Conservation (phyloP, 2,113 vertebrate genomes). For the Miniopterus natalensis region DNA sequence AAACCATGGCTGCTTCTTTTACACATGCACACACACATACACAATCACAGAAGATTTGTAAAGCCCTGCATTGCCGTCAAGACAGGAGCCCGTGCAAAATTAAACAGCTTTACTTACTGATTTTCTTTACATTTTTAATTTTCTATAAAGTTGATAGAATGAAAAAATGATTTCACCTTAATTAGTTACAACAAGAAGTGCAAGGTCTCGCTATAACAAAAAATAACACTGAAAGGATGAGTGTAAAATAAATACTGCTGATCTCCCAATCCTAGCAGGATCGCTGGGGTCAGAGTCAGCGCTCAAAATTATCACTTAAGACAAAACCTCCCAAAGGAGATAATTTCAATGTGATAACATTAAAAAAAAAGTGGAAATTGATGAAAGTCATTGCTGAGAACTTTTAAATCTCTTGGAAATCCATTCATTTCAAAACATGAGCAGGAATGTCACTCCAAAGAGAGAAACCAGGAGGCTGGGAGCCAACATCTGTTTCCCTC, state of each 20-base stretch:
- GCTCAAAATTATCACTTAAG: not conserved
- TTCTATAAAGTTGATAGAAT: not conserved
- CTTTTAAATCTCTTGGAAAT: not conserved
- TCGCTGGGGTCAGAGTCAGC: not conserved
- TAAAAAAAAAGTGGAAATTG: not conserved
- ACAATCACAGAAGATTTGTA: not conserved
- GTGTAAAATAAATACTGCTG: not conserved
- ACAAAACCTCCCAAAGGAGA: not conserved
- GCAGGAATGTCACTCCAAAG: not conserved
- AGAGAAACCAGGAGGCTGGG: not conserved
- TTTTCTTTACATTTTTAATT: slow-evolving; percentile 41
- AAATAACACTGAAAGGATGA: not conserved
- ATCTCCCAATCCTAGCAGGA: slow-evolving; percentile 13
- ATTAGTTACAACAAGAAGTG: not conserved
- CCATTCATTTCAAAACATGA: not conserved
- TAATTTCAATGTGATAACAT: not conserved
- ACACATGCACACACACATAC: not conserved
- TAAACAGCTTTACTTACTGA: not conserved
- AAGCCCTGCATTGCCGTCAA: not conserved
- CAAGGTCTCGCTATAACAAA: not conserved
- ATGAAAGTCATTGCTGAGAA: not conserved
- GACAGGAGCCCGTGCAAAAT: not conserved
- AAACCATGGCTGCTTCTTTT: not conserved
- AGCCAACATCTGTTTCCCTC: slow-evolving; percentile 11
- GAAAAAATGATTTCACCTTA: not conserved